Percentiles rank a stretch among this genome's conserved stretches.
phyloP scores from a whole-genome alignment of 2,888 invertebrate genomes.

The Fragum fragum region DNA sequence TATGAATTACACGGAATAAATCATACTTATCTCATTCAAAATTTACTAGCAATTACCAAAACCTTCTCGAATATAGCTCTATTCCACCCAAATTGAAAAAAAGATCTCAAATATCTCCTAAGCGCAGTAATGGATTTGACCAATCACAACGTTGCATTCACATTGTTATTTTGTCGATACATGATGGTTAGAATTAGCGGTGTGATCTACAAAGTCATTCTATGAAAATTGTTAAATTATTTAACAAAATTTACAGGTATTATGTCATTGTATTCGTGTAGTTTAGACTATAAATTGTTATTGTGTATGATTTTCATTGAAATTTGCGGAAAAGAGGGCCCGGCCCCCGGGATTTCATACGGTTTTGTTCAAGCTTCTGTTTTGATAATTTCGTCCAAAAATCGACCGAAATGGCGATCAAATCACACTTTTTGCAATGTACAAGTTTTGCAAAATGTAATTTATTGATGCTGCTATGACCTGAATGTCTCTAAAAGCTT shows the following conservation, averaged over 20 bases:
- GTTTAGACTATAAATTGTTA: background rate
- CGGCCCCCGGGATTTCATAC: conserved; percentile 66
- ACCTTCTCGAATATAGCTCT: background rate
- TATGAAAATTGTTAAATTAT: conserved; percentile 78
- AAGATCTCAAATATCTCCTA: background rate
- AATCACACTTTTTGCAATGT: conserved; percentile 80
- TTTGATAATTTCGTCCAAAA: conserved; percentile 81
- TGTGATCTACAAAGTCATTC: conserved; percentile 85
- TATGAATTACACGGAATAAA: background rate
- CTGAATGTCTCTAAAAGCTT: background rate
- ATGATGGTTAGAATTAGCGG: conserved; percentile 85
- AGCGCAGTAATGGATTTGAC: background rate
- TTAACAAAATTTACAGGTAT: conserved; percentile 75
- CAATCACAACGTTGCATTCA: conserved; percentile 14
- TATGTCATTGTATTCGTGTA: conserved; percentile 6
- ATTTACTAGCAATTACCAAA: background rate
- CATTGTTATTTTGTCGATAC: conserved; percentile 73
- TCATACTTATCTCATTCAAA: background rate
- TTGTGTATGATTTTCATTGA: background rate
- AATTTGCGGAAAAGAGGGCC: conserved; percentile 57
- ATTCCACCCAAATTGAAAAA: background rate
- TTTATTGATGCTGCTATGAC: background rate
- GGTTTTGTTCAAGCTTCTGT: conserved; percentile 77
- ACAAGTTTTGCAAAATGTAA: conserved; percentile 57
- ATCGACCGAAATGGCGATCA: conserved; percentile 84